These are phyloP conservation scores for Pachyuromys duprasi DNA, from an alignment of 2,797 vertebrate species.

Conservation along the genomic window DNA sequence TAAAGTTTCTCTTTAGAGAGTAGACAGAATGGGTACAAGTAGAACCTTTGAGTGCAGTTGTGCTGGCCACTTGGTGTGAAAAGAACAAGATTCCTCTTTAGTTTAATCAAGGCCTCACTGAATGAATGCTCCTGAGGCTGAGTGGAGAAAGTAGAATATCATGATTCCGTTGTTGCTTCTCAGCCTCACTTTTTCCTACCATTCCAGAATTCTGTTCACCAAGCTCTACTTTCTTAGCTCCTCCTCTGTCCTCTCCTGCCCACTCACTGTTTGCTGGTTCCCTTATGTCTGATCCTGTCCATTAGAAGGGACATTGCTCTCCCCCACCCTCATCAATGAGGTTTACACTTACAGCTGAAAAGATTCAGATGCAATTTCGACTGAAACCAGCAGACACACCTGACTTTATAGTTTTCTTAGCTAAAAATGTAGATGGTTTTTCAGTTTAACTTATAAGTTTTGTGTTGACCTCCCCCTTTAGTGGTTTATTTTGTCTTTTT, in stretches of 20 bases:
- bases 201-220: conserved; percentile 74
- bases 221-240: conserved; percentile 51
- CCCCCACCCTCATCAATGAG: conserved; percentile 72
- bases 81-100: conserved; percentile 67
- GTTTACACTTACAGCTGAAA: conserved; percentile 85
- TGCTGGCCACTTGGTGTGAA: conserved; percentile 61
- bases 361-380: conserved; percentile 87
- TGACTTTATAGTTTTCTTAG: conserved; percentile 86
- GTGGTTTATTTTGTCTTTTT: conserved; percentile 90
- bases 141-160: conserved; percentile 79
- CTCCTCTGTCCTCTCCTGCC: conserved; percentile 32
- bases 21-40: conserved; percentile 42
- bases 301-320: conserved; percentile 75
- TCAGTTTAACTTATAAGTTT: conserved; percentile 88
- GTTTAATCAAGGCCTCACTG: conserved; percentile 82
- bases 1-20: not conserved
- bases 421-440: conserved; percentile 83
- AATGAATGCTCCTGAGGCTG: conserved; percentile 83
- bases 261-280: conserved; percentile 82
- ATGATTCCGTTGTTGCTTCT: conserved; percentile 73
- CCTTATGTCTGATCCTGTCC: conserved; percentile 65
- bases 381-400: conserved; percentile 87
- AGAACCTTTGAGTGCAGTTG: not conserved
- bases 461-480: conserved; percentile 87
- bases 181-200: conserved; percentile 35